Conservation (phyloP, 1,140 invertebrate genomes). For the Halyomorpha halys region DNA sequence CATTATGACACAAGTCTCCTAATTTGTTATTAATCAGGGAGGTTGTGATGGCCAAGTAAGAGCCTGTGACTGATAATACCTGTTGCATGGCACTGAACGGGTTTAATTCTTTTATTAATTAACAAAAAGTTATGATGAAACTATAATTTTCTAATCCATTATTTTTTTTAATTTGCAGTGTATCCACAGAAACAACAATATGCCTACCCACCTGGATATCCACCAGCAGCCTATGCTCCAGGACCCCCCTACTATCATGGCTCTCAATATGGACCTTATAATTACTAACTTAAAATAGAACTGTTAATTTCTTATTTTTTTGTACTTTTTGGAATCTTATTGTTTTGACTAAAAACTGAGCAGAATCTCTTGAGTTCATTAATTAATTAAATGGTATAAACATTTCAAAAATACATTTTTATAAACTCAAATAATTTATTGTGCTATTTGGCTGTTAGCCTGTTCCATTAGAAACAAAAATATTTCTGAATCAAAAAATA, state of each 20-base stretch:
- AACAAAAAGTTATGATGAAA: neutral
- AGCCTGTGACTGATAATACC: no score
- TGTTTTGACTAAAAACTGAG: no score
- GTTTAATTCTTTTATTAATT: neutral
- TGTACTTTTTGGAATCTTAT: neutral
- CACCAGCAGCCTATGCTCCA: conserved; percentile 62
- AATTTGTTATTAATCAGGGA: no score
- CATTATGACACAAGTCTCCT: no score
- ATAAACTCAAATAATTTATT: no score
- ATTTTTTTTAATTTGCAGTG: conserved; percentile 47
- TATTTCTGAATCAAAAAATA: no score
- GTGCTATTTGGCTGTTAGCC: no score
- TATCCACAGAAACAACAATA: conserved; percentile 90
- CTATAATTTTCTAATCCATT: neutral
- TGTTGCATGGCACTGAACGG: neutral
- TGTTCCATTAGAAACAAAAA: no score
- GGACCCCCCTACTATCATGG: conserved; percentile 81
- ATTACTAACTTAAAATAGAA: conserved; percentile 47
- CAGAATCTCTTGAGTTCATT: no score
- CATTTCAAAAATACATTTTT: no score
- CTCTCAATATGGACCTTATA: conserved; percentile 86
- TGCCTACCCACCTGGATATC: conserved; percentile 74
- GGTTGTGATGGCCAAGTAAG: no score
- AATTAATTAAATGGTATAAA: no score
- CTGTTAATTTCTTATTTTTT: neutral